Percentiles rank a stretch among this genome's conserved stretches.
Conservation (phyloP, 2,888 invertebrate genomes). For the Gnatocerus cornutus region DNA sequence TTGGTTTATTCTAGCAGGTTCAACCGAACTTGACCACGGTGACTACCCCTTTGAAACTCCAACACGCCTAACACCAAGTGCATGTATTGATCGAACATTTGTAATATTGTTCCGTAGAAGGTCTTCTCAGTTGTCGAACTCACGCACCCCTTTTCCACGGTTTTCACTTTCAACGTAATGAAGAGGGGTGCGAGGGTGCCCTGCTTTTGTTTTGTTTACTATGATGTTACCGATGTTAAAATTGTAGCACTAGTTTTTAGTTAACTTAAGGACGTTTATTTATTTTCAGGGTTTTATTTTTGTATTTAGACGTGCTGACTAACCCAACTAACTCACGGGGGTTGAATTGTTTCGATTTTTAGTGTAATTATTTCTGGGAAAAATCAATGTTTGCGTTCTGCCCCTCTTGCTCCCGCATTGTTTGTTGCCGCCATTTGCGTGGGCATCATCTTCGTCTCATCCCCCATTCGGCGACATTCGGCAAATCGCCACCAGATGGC, state of each 20-base stretch:
- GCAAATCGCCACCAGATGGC: constrained; percentile 39
- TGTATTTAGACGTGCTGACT: constrained; percentile 24
- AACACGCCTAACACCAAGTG: constrained; percentile 48
- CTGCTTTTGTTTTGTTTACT: constrained; percentile 33
- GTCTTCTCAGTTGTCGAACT: constrained; percentile 41
- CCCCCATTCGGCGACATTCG: constrained; percentile 15
- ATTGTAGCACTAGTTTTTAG: constrained; percentile 26
- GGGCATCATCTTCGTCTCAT: constrained; percentile 42
- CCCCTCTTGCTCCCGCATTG: constrained; percentile 37
- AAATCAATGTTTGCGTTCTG: constrained; percentile 43
- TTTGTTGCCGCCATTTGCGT: constrained; percentile 38
- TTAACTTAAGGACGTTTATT: constrained; percentile 8
- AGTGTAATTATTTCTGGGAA: constrained; percentile 29
- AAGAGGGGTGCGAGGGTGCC: constrained; percentile 35
- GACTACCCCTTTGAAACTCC: constrained; percentile 33
- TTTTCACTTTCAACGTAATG: constrained; percentile 7
- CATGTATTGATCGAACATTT: constrained; percentile 47
- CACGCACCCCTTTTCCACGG: constrained; percentile 37
- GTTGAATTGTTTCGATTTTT: constrained; percentile 29
- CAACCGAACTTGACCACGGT: constrained; percentile 36
- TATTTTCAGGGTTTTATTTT: constrained; percentile 23
- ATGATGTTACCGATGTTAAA: constrained; percentile 18
- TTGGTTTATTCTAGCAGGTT: constrained; percentile 33
- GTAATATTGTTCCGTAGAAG: constrained; percentile 35
- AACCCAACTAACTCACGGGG: constrained; percentile 32